phyloP scores from a whole-genome alignment of 2,888 invertebrate species.

The Nomada ferruginata region DNA sequence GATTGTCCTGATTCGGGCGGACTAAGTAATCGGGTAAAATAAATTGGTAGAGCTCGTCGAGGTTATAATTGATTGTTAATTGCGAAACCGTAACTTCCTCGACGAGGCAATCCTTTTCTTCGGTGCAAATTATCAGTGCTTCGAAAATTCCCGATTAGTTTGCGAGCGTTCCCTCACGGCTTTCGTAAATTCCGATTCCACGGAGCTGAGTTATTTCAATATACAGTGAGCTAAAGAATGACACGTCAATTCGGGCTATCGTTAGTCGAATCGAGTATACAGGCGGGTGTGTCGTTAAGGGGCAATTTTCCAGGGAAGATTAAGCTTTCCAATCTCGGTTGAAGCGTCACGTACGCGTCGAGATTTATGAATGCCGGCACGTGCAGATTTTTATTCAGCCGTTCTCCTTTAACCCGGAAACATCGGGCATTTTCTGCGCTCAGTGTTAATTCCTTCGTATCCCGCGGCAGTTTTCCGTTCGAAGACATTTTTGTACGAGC shows the following conservation, averaged over 20 bases:
- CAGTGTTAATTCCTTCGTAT: constrained; percentile 10
- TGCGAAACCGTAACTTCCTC: neutral
- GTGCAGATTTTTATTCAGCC: constrained; percentile 41
- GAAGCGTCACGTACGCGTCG: constrained; percentile 31
- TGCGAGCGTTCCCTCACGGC: neutral
- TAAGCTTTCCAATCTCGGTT: constrained; percentile 33
- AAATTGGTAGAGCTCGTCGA: constrained; percentile 9
- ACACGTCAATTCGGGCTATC: constrained; percentile 6
- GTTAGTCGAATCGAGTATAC: constrained; percentile 6
- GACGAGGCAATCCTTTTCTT: neutral
- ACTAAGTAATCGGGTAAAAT: constrained; percentile 27
- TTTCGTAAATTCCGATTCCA: neutral
- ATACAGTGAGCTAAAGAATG: neutral
- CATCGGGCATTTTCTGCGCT: constrained; percentile 20
- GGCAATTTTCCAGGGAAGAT: constrained; percentile 34
- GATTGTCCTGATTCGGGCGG: neutral
- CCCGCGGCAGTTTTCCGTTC: neutral
- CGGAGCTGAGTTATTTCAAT: neutral
- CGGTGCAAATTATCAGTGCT: neutral
- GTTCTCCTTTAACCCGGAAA: constrained; percentile 25
- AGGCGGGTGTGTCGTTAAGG: constrained; percentile 23
- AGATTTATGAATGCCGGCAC: constrained; percentile 28
- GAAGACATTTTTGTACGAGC: neutral
- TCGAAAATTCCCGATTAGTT: neutral
- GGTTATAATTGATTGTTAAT: constrained; percentile 16